Percentiles rank a stretch among this genome's conserved stretches.
phyloP scores from a whole-genome alignment of 2,888 invertebrate genomes.

The Limenitis arthemis region DNA sequence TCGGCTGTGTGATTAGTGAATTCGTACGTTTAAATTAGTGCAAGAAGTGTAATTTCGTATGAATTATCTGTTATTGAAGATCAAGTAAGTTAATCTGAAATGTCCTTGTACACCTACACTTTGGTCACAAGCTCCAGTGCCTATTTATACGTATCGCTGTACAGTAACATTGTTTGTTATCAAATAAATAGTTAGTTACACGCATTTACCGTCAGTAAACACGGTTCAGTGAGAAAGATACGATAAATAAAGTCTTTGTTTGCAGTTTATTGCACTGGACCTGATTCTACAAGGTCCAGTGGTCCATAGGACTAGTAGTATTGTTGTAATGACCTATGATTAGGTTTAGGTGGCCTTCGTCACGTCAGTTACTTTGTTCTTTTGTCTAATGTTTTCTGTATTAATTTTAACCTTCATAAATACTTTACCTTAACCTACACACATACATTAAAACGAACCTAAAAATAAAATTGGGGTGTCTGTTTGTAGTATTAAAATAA shows the following conservation, averaged over 20 bases:
- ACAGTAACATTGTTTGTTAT: conserved; percentile 29
- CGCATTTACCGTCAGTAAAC: conserved; percentile 31
- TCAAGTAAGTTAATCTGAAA: too few relatives aligned
- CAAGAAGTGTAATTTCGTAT: too few relatives aligned
- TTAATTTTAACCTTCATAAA: not conserved
- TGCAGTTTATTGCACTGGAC: conserved; percentile 37
- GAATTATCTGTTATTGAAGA: too few relatives aligned
- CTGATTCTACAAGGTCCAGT: conserved; percentile 32
- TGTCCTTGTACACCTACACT: too few relatives aligned
- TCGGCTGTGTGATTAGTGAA: too few relatives aligned
- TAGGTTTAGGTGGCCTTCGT: conserved; percentile 4
- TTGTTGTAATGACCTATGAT: conserved; percentile 9
- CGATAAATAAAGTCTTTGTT: conserved; percentile 39
- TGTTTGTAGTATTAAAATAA: too few relatives aligned
- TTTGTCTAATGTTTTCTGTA: conserved; percentile 15
- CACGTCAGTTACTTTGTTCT: conserved; percentile 4
- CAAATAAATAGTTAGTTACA: conserved; percentile 33
- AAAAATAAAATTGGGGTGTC: too few relatives aligned
- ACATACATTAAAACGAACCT: too few relatives aligned
- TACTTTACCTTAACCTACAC: too few relatives aligned
- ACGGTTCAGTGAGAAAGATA: conserved; percentile 26
- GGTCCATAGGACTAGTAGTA: conserved; percentile 3
- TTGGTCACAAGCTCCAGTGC: not conserved
- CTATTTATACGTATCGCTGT: conserved; percentile 5
- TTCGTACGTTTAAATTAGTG: too few relatives aligned